Evolutionary conservation across 2,888 invertebrate species (phyloP).

Genomic region (Pyrocoelia pectoralis): DNA sequence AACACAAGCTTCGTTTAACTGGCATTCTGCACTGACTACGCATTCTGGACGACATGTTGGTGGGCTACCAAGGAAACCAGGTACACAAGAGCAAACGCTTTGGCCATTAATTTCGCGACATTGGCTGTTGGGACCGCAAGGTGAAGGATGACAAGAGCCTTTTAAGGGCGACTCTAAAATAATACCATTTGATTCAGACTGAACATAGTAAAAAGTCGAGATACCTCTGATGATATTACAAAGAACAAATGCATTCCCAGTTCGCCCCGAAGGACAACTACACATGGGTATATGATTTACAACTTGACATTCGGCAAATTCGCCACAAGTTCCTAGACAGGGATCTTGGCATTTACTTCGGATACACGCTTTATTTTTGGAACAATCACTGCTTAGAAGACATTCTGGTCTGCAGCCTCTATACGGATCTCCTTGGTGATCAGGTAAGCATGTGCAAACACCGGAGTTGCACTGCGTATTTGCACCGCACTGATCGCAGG

Average conservation of each 20-base stretch:
- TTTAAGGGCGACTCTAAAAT: conserved; percentile 59
- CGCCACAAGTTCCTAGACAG: conserved; percentile 75
- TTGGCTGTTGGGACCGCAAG: conserved; percentile 83
- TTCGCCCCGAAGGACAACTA: conserved; percentile 70
- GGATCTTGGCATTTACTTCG: conserved; percentile 73
- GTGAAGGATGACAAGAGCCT: conserved; percentile 74
- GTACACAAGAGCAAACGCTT: conserved; percentile 75
- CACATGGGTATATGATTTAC: conserved; percentile 80
- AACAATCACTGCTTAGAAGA: conserved; percentile 71
- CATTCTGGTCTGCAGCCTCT: conserved; percentile 78
- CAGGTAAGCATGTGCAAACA: conserved; percentile 78
- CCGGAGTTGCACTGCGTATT: conserved; percentile 83
- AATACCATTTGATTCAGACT: not conserved
- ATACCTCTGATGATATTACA: conserved; percentile 62
- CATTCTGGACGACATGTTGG: conserved; percentile 83
- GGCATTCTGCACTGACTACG: conserved; percentile 77
- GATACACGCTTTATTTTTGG: conserved; percentile 69
- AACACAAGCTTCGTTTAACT: conserved; percentile 75
- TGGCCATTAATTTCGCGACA: conserved; percentile 77
- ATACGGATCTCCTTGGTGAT: conserved; percentile 81
- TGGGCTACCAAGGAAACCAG: conserved; percentile 76
- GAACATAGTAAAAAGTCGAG: not conserved
- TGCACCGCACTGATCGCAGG: conserved; percentile 84
- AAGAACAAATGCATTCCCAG: conserved; percentile 73
- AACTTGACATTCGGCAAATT: conserved; percentile 74